These are phyloP conservation scores for Sinocyclocheilus maitianheensis DNA, from an alignment of 2,113 vertebrate genomes.

Conservation along the genomic window DNA sequence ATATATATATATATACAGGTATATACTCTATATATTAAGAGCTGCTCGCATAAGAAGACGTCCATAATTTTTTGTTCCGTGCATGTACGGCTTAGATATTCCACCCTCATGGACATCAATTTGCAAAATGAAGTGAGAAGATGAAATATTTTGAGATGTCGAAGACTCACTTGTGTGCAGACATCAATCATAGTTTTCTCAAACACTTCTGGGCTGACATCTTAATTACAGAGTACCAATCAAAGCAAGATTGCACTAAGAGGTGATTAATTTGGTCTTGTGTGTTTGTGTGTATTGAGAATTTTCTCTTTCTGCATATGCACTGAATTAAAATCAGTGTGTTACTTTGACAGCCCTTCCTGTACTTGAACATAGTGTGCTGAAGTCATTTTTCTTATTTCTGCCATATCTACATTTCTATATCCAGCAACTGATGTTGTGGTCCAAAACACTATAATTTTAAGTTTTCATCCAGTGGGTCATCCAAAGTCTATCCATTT, in stretches of 20 bases:
- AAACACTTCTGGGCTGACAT: conserved; percentile 31
- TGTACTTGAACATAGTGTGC: conserved; percentile 17
- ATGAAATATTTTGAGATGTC: conserved; percentile 35
- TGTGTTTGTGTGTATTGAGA: background rate
- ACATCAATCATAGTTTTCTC: conserved; percentile 29
- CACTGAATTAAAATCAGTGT: conserved; percentile 31
- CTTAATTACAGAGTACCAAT: conserved; percentile 49
- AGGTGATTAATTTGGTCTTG: conserved; percentile 6
- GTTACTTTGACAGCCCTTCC: conserved; percentile 26
- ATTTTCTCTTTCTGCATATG: background rate
- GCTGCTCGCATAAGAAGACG: background rate
- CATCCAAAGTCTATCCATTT: conserved; percentile 40
- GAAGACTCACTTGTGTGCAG: conserved; percentile 9
- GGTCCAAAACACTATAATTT: conserved; percentile 42
- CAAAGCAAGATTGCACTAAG: conserved; percentile 27
- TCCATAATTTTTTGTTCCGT: background rate
- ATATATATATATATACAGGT: no score
- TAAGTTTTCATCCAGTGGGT: conserved; percentile 29
- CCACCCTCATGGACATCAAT: conserved; percentile 2
- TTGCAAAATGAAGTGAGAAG: conserved; percentile 8
- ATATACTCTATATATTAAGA: background rate
- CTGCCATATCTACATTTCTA: conserved; percentile 25
- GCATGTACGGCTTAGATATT: background rate
- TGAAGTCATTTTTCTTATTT: conserved; percentile 18
- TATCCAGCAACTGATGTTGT: conserved; percentile 33